A percentile compares a stretch with the other conserved stretches of the same genome.
Evolutionary conservation across 2,113 vertebrate species (phyloP).

Genomic region (Caloenas nicobarica): DNA sequence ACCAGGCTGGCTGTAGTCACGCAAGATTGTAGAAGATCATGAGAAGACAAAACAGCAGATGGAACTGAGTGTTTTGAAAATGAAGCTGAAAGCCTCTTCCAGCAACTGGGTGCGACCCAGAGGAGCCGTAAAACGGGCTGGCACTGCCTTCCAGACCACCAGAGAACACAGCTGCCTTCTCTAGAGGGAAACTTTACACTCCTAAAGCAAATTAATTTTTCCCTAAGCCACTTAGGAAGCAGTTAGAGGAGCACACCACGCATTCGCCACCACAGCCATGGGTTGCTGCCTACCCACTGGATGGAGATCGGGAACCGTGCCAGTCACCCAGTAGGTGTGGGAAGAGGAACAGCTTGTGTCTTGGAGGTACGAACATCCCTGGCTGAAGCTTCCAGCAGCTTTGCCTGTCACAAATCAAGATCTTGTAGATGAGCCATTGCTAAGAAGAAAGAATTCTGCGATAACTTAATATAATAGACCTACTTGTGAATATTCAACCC

Average conservation of each 20-base stretch:
- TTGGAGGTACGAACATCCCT: not conserved
- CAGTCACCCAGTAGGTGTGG: not conserved
- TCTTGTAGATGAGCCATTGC: not conserved
- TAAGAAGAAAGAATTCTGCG: not conserved
- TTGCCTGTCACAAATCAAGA: not conserved
- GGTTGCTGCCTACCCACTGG: not conserved
- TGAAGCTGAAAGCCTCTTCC: not conserved
- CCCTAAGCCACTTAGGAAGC: not conserved
- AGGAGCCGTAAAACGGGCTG: not conserved
- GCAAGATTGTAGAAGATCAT: not conserved
- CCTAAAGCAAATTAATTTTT: not conserved
- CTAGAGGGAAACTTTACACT: not conserved
- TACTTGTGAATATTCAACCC: not conserved
- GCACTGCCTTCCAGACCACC: not conserved
- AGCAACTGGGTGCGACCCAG: not conserved
- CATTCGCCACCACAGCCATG: accelerated
- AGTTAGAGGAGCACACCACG: not conserved
- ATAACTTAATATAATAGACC: not conserved
- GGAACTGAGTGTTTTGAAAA: not conserved
- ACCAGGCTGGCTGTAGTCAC: not conserved
- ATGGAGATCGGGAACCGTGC: accelerated
- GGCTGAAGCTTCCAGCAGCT: not conserved
- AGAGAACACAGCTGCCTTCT: not conserved
- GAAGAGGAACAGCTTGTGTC: not conserved
- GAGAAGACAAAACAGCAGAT: not conserved